Evolutionary conservation across 2,888 invertebrate species (phyloP).

Genomic region (Dasypogon diadema): DNA sequence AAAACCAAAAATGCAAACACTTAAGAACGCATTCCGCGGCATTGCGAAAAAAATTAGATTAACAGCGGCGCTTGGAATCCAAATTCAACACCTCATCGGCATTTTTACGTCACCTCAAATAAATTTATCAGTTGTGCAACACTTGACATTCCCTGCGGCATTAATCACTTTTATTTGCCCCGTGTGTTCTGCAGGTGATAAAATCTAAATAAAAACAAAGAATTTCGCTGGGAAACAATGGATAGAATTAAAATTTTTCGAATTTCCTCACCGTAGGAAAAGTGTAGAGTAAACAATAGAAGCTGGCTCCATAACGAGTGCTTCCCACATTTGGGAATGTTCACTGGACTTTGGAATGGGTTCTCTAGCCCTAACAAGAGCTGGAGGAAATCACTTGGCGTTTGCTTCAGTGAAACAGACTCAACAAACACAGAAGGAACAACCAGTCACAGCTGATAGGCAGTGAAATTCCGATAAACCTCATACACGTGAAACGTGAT

Average conservation of each 20-base stretch:
- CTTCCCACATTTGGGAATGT: too few species aligned
- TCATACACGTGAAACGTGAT: too few species aligned
- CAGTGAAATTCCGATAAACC: too few species aligned
- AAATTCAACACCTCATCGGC: neutral
- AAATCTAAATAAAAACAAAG: slow-evolving; percentile 31
- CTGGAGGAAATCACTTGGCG: too few species aligned
- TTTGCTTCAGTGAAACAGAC: slow-evolving; percentile 12
- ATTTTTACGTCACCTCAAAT: slow-evolving; percentile 13
- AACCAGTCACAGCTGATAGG: neutral
- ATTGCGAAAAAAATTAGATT: neutral
- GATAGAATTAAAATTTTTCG: slow-evolving; percentile 2
- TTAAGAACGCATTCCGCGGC: neutral
- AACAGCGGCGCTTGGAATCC: neutral
- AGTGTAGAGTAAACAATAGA: neutral
- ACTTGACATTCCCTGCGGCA: slow-evolving; percentile 16
- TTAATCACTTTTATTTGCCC: slow-evolving; percentile 29
- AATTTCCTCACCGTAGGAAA: neutral
- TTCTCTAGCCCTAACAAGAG: too few species aligned
- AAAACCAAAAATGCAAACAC: too few species aligned
- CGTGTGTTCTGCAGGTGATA: slow-evolving; percentile 9
- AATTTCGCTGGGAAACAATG: slow-evolving; percentile 4
- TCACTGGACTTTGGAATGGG: too few species aligned
- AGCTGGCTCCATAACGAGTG: neutral
- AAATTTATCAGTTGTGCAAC: slow-evolving; percentile 33
- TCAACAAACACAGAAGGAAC: neutral